phyloP scores from a whole-genome alignment of 2,113 vertebrate species.

The Mionectes macconnelli region DNA sequence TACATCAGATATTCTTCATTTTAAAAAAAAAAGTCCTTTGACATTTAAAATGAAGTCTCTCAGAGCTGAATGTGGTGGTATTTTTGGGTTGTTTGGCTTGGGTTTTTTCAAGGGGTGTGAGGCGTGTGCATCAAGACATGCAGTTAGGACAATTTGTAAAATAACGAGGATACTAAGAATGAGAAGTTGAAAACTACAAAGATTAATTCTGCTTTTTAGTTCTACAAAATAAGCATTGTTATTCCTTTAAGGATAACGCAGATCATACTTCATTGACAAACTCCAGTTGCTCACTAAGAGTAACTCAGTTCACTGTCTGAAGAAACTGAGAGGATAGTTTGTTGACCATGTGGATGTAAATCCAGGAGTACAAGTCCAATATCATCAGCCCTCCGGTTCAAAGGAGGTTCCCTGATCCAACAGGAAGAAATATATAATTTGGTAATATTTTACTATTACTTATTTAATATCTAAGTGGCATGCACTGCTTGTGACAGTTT shows the following conservation, averaged over 20 bases:
- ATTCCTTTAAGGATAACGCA: background rate
- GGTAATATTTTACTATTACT: background rate
- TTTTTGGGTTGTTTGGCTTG: background rate
- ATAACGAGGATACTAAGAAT: background rate
- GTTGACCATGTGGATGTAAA: background rate
- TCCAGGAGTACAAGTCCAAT: background rate
- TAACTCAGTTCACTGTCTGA: background rate
- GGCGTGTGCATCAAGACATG: background rate
- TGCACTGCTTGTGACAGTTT: background rate
- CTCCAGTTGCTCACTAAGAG: background rate
- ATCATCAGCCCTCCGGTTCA: background rate
- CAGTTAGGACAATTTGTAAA: background rate
- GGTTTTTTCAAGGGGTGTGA: accelerated
- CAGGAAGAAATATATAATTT: background rate
- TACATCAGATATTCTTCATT: background rate
- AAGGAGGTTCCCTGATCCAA: background rate
- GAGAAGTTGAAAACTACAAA: background rate
- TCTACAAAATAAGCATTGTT: background rate
- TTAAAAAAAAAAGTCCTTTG: background rate
- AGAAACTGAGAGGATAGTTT: background rate
- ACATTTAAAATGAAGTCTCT: background rate
- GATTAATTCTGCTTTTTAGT: background rate
- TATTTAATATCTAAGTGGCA: background rate
- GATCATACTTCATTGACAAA: background rate
- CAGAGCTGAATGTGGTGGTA: background rate